Percentiles rank a stretch among this genome's conserved stretches.
Evolutionary conservation across 2,113 vertebrate genomes (phyloP).

Genomic region (Tinamus guttatus): DNA sequence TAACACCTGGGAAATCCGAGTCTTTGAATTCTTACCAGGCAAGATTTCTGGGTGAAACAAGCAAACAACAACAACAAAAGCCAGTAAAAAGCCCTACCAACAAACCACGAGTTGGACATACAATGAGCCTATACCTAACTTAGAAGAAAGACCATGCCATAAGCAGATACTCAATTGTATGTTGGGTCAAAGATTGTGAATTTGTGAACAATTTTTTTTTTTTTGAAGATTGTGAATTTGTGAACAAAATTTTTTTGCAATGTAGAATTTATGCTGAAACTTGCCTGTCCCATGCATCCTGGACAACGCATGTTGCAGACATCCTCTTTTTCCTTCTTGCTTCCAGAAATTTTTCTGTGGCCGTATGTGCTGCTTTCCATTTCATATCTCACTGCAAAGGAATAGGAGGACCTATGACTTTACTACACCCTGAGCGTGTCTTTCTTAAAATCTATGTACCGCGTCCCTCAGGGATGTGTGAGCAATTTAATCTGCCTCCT

Average conservation of each 20-base stretch:
- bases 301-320: not conserved
- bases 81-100: too few species aligned
- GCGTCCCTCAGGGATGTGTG: not conserved
- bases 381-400: not conserved
- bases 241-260: not conserved
- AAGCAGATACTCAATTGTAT: not conserved
- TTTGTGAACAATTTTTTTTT: not conserved
- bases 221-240: not conserved
- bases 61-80: too few species aligned
- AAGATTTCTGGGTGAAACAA: not conserved
- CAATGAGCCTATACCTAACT: not conserved
- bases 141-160: not conserved
- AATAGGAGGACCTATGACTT: not conserved
- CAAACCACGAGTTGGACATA: not conserved
- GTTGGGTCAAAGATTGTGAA: not conserved
- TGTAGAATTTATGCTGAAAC: not conserved
- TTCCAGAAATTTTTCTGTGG: not conserved
- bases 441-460: not conserved
- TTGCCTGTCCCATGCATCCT: not conserved
- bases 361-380: not conserved
- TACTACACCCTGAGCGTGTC: not conserved
- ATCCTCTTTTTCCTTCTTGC: not conserved
- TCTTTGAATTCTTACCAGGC: not conserved
- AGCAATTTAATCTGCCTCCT: not conserved
- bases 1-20: not conserved